These are phyloP conservation scores for Agrilus planipennis DNA, from an alignment of 1,140 invertebrate genomes.

Conservation along the genomic window DNA sequence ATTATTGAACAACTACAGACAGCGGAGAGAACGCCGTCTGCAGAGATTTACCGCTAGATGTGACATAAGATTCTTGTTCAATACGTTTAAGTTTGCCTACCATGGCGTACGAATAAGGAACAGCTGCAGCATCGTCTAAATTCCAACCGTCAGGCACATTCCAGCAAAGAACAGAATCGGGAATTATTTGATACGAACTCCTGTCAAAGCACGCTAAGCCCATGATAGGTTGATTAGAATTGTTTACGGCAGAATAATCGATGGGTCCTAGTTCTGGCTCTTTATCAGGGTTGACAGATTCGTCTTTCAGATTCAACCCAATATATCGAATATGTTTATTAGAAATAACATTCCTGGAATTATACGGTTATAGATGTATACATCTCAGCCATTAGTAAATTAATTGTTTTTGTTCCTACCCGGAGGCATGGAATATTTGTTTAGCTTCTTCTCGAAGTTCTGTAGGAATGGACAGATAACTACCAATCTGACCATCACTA, in stretches of 20 bases:
- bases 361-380: too few relatives aligned
- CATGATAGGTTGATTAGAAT: slow-evolving; percentile 18
- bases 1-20: too few relatives aligned
- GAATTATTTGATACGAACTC: slow-evolving; percentile 20
- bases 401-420: too few relatives aligned
- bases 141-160: slow-evolving; percentile 46
- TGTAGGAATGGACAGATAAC: slow-evolving; percentile 18
- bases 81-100: too few relatives aligned
- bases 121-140: slow-evolving; percentile 46
- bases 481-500: slow-evolving; percentile 19
- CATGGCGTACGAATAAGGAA: slow-evolving; percentile 47
- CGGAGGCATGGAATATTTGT: too few relatives aligned
- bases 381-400: too few relatives aligned
- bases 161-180: slow-evolving; percentile 35
- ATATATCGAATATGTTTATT: slow-evolving; percentile 21
- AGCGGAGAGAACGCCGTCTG: too few relatives aligned
- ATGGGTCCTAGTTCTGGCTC: slow-evolving; percentile 26
- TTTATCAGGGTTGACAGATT: slow-evolving; percentile 20
- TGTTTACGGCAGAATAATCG: slow-evolving; percentile 26
- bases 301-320: slow-evolving; percentile 26
- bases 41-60: too few relatives aligned
- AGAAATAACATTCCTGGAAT: slow-evolving; percentile 14
- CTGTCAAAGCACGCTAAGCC: slow-evolving; percentile 26
- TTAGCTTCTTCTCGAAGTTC: slow-evolving; percentile 21
- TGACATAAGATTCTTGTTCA: too few relatives aligned